Evolutionary conservation across 2,113 vertebrate genomes (phyloP).

Genomic region (Pyrgilauda ruficollis): DNA sequence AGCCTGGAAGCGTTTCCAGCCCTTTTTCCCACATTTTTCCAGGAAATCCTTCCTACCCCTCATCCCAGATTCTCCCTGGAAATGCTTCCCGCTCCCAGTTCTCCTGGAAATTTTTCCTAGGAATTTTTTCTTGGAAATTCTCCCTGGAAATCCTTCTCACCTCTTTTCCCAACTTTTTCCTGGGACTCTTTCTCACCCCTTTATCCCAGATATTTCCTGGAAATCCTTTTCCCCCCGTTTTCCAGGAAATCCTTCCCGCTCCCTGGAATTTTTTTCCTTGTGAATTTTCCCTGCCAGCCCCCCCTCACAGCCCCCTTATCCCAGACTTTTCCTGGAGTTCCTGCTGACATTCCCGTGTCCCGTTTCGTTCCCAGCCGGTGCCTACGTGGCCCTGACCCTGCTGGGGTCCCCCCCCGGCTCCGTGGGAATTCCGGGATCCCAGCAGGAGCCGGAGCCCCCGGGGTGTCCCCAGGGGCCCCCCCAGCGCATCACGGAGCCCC

Average conservation of each 20-base stretch:
- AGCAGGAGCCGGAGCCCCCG: background rate
- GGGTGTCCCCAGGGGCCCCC: background rate
- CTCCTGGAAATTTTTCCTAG: background rate
- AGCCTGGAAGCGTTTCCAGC: background rate
- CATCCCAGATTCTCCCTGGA: background rate
- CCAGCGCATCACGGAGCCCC: background rate
- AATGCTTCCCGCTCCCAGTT: too few species aligned
- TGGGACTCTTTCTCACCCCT: background rate
- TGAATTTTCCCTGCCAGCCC: accelerated
- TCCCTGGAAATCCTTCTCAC: background rate
- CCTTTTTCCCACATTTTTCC: background rate
- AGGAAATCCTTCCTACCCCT: background rate
- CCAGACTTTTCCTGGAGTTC: accelerated
- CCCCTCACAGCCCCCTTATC: too few species aligned
- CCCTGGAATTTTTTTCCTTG: too few species aligned
- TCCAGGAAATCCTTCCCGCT: background rate
- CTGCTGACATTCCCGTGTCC: accelerated
- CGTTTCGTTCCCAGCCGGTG: conserved; percentile 72
- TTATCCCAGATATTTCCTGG: background rate
- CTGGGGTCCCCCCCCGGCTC: conserved; percentile 78
- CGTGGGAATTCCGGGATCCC: accelerated
- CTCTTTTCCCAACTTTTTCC: background rate
- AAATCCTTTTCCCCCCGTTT: background rate
- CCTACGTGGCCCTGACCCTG: conserved; percentile 89
- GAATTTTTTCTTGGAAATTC: background rate